Conservation (phyloP, 2,888 invertebrate species). For the Polyploca ridens region DNA sequence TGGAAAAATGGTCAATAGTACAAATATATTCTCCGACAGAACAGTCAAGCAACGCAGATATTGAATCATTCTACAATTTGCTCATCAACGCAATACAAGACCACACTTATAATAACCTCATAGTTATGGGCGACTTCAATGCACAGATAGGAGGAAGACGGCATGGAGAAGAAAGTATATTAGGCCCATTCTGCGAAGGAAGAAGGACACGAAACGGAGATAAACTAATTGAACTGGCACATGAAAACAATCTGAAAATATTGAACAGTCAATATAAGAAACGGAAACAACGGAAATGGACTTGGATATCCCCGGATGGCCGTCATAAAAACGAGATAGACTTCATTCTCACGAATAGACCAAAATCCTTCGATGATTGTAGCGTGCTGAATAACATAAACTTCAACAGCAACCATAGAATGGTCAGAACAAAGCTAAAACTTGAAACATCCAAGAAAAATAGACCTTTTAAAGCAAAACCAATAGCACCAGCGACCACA, state of each 20-base stretch:
- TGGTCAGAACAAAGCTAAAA: background rate
- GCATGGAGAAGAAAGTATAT: background rate
- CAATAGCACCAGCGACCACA: background rate
- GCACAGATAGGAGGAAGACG: background rate
- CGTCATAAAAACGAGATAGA: constrained; percentile 16
- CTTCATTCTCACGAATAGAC: constrained; percentile 17
- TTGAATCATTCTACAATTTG: constrained; percentile 13
- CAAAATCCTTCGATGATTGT: no score
- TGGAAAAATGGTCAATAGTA: background rate
- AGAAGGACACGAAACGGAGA: background rate
- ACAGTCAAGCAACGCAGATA: constrained; percentile 8
- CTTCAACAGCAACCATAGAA: background rate
- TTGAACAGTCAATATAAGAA: constrained; percentile 15
- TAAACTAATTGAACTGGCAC: background rate
- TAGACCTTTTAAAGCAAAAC: background rate
- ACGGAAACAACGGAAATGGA: constrained; percentile 13
- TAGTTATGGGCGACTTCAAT: constrained; percentile 13
- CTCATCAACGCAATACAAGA: constrained; percentile 10
- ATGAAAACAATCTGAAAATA: background rate
- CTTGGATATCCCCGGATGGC: constrained; percentile 16
- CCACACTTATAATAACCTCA: constrained; percentile 11
- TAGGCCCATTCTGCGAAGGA: background rate
- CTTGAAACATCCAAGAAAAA: background rate
- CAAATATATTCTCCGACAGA: no score
- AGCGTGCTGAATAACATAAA: background rate